These are phyloP conservation scores for Leucania comma DNA, from an alignment of 2,888 invertebrate species.

Conservation along the genomic window DNA sequence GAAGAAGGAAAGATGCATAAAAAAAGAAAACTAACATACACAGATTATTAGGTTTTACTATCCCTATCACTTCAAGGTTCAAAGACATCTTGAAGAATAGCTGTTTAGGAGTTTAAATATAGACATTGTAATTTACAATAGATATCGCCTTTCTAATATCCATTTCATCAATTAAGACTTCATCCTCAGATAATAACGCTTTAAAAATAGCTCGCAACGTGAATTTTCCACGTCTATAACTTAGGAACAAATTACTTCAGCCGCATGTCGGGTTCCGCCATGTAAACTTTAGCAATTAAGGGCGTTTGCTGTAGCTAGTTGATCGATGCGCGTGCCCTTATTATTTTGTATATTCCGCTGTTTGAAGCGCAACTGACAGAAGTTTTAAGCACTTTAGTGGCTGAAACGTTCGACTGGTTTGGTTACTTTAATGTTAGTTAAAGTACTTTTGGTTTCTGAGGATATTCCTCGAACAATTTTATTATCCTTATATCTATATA, in stretches of 20 bases:
- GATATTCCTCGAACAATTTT: no score
- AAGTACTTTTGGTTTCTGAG: neutral
- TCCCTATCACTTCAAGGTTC: no score
- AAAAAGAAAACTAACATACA: no score
- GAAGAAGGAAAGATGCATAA: no score
- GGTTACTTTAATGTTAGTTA: neutral
- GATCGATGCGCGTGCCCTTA: constrained; percentile 64
- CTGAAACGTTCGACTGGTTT: neutral
- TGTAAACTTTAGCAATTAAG: constrained; percentile 81
- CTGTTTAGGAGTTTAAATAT: neutral
- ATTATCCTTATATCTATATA: no score
- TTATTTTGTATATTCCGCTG: constrained; percentile 47
- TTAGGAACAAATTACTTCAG: constrained; percentile 74
- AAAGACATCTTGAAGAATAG: no score
- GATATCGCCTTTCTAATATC: constrained; percentile 8
- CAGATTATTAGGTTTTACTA: no score
- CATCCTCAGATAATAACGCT: constrained; percentile 18
- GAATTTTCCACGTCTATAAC: constrained; percentile 56
- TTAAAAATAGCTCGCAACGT: constrained; percentile 47
- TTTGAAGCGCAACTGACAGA: constrained; percentile 18
- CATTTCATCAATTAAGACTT: constrained; percentile 20
- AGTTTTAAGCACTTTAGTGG: constrained; percentile 27
- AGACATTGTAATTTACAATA: neutral
- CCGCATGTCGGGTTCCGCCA: constrained; percentile 67
- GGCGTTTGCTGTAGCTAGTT: constrained; percentile 66